Conservation (phyloP, 2,888 invertebrate species). For the Lithosia quadra region DNA sequence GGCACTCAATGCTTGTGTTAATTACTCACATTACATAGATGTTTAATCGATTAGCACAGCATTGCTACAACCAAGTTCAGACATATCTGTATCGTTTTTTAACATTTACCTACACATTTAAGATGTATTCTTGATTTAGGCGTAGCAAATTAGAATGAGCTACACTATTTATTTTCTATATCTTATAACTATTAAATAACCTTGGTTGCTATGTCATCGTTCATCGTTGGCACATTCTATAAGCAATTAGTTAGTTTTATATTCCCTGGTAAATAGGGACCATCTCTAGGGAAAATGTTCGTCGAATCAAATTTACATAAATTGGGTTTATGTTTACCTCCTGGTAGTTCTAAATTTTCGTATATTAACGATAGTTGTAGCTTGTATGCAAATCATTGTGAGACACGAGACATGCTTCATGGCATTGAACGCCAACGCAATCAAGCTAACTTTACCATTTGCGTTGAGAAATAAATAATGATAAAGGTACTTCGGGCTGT, state of each 20-base stretch:
- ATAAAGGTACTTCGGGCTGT: constrained; percentile 49
- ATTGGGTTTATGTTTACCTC: constrained; percentile 34
- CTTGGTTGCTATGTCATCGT: no score
- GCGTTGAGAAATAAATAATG: constrained; percentile 56
- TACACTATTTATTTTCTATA: neutral
- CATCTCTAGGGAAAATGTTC: constrained; percentile 24
- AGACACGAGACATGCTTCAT: constrained; percentile 39
- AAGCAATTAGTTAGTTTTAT: constrained; percentile 78
- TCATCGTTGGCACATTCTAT: no score
- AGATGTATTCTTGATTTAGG: neutral
- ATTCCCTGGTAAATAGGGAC: constrained; percentile 51
- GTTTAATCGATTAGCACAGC: constrained; percentile 22
- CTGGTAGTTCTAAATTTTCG: constrained; percentile 14
- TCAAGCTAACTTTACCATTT: constrained; percentile 59
- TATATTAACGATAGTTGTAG: neutral
- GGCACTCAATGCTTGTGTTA: constrained; percentile 21
- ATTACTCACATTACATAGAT: constrained; percentile 19
- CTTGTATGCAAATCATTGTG: constrained; percentile 30
- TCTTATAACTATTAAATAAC: neutral
- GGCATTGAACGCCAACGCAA: constrained; percentile 63
- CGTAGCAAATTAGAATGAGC: neutral
- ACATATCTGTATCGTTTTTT: neutral
- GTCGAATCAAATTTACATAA: constrained; percentile 31
- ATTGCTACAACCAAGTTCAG: constrained; percentile 6
- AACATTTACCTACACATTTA: no score